Conservation (phyloP, 2,797 vertebrate species). For the Enteromius treurensis region DNA sequence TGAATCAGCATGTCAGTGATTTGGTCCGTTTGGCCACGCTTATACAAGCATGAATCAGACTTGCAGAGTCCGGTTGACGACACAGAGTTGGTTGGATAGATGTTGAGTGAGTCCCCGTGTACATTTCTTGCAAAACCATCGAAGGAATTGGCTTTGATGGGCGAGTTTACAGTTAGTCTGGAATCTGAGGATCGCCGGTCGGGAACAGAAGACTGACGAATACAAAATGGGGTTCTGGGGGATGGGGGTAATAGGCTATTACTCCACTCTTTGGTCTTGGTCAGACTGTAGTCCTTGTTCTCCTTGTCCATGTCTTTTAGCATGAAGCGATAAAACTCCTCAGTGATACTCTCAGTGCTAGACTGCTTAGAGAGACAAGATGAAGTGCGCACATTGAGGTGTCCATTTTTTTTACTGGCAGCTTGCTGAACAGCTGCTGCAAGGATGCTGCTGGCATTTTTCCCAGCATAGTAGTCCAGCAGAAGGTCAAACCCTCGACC, state of each 20-base stretch:
- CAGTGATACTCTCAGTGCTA: conserved; percentile 97
- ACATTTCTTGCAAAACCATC: conserved; percentile 89
- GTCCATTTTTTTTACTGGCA: conserved; percentile 86
- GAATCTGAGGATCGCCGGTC: conserved; percentile 86
- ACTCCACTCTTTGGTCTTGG: conserved; percentile 88
- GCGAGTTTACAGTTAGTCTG: conserved; percentile 86
- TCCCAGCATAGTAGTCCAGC: conserved; percentile 96
- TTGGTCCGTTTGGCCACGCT: conserved; percentile 87
- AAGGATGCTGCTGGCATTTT: conserved; percentile 93
- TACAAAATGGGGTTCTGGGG: conserved; percentile 84
- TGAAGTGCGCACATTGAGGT: conserved; percentile 84
- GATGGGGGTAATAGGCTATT: conserved; percentile 84
- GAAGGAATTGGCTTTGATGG: conserved; percentile 94
- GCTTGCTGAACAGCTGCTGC: conserved; percentile 91
- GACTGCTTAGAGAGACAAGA: conserved; percentile 96
- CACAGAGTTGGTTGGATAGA: conserved; percentile 79
- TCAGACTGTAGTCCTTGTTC: conserved; percentile 81
- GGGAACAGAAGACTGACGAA: conserved; percentile 92
- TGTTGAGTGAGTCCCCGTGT: conserved; percentile 81
- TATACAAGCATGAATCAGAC: conserved; percentile 95
- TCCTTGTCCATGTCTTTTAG: conserved; percentile 92
- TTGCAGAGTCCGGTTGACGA: conserved; percentile 89
- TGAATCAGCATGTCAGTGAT: conserved; percentile 95
- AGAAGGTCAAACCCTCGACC: conserved; percentile 94
- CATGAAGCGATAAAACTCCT: conserved; percentile 98